Evolutionary conservation across 2,797 vertebrate genomes (phyloP).

Genomic region (Rhynchotus rufescens): DNA sequence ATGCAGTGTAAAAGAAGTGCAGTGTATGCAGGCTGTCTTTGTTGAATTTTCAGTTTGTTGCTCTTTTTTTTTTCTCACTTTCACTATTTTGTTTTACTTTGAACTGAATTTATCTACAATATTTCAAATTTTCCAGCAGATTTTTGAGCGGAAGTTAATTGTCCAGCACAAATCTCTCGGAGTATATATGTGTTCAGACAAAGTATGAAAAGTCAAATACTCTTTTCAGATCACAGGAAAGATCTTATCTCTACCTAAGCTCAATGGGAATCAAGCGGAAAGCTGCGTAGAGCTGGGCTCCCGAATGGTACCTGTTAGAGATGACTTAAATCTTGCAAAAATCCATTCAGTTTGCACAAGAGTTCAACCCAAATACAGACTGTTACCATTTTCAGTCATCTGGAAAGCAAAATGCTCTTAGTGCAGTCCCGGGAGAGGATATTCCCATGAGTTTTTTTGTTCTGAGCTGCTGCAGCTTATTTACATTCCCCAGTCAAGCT

Average conservation of each 20-base stretch:
- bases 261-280: not conserved
- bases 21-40: not conserved
- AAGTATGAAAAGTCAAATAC: not conserved
- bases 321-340: conserved; percentile 18
- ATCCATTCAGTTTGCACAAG: not conserved
- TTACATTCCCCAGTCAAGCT: conserved; percentile 47
- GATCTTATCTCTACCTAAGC: not conserved
- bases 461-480: conserved; percentile 6
- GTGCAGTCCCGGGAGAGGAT: conserved; percentile 1
- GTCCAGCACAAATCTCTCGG: not conserved
- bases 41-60: not conserved
- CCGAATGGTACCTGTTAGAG: not conserved
- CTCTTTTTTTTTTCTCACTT: not conserved
- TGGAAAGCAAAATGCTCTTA: conserved; percentile 60
- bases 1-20: not conserved
- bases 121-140: not conserved
- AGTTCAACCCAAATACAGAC: conserved; percentile 53
- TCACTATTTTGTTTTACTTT: not conserved
- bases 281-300: not conserved
- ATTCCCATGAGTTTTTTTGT: conserved; percentile 41
- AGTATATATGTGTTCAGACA: not conserved
- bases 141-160: not conserved
- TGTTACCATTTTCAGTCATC: conserved; percentile 60
- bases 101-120: not conserved
- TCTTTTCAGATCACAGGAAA: not conserved